phyloP scores from a whole-genome alignment of 1,140 invertebrate species.

The Listronotus oregonensis region DNA sequence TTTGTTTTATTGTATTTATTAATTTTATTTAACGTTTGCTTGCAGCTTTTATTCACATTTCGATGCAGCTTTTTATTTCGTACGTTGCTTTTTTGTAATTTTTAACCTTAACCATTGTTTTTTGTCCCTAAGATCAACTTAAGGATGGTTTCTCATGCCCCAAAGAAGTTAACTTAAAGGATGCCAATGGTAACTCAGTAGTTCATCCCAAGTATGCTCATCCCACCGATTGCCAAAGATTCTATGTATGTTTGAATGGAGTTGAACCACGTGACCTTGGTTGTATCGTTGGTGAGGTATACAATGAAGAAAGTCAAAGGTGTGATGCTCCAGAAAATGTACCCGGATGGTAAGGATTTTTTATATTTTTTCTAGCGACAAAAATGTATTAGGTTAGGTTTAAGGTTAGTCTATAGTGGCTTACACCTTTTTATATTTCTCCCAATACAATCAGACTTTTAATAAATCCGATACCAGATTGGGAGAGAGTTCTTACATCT shows the following conservation, averaged over 20 bases:
- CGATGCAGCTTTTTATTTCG: no score
- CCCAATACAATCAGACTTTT: no score
- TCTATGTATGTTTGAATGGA: conserved; percentile 88
- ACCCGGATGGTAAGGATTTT: conserved; percentile 73
- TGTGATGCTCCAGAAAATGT: conserved; percentile 89
- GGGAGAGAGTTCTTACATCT: no score
- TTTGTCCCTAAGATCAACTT: conserved; percentile 61
- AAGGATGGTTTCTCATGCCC: conserved; percentile 85
- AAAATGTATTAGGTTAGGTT: no score
- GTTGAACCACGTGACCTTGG: conserved; percentile 83
- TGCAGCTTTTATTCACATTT: no score
- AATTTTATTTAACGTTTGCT: no score
- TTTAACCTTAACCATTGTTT: conserved; percentile 1
- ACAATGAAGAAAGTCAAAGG: conserved; percentile 79
- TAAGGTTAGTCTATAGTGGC: no score
- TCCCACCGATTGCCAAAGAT: conserved; percentile 84
- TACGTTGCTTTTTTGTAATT: no score
- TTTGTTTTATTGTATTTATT: no score
- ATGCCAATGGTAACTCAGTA: conserved; percentile 72
- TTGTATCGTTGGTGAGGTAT: conserved; percentile 83
- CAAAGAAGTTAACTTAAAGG: conserved; percentile 64
- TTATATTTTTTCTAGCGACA: no score
- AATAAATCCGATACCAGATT: no score
- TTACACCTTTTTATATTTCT: no score
- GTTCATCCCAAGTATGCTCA: conserved; percentile 88